Percentiles rank a stretch among this genome's conserved stretches.
Evolutionary conservation across 2,797 vertebrate species (phyloP).

Genomic region (Meriones psammophilus): DNA sequence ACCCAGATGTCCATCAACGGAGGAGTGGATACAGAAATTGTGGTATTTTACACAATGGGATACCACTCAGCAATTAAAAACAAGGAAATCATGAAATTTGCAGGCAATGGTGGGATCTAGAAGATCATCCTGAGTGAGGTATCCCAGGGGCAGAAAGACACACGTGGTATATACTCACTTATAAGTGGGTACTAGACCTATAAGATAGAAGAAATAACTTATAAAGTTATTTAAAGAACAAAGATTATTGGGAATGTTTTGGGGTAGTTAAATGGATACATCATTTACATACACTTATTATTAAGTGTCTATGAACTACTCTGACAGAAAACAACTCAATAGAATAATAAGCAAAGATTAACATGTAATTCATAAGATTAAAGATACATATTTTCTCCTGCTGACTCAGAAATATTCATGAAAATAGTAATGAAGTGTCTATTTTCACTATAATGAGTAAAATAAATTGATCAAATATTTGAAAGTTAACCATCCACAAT

Average conservation of each 20-base stretch:
- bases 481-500: not conserved
- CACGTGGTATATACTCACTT: no score
- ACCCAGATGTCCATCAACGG: no score
- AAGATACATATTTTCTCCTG: not conserved
- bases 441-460: not conserved
- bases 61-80: no score
- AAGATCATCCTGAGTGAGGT: no score
- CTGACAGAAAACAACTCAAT: not conserved
- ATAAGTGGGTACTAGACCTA: no score
- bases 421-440: slow-evolving; percentile 20
- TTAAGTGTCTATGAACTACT: not conserved
- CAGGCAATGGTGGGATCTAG: no score
- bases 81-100: no score
- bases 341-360: not conserved
- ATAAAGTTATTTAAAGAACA: slow-evolving; percentile 20
- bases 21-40: no score
- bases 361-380: not conserved
- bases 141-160: no score
- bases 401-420: slow-evolving; percentile 22
- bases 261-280: not conserved
- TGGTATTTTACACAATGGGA: no score
- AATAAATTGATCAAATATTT: slow-evolving; percentile 10
- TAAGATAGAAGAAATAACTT: not conserved
- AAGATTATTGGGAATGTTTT: not conserved
- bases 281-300: not conserved